These are phyloP conservation scores for Plodia interpunctella DNA, from an alignment of 1,140 invertebrate genomes.

Conservation along the genomic window DNA sequence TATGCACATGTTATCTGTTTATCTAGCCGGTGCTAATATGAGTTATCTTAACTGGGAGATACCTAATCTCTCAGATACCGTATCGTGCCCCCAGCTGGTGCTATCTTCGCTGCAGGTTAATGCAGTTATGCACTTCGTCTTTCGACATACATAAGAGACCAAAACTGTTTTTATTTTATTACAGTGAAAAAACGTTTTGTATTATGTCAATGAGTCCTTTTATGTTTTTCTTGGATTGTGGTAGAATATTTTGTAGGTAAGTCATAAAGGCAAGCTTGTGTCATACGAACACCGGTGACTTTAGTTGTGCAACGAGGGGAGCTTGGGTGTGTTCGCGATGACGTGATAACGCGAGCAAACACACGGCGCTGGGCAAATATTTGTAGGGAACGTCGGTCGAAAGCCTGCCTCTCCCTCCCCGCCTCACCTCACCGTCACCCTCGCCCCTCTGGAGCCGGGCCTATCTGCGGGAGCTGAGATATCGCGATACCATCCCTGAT, in stretches of 20 bases:
- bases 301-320: constrained; percentile 2
- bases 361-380: constrained; percentile 44
- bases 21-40: constrained; percentile 73
- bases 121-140: constrained; percentile 4
- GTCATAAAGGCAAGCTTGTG: background rate
- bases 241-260: background rate
- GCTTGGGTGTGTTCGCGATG: constrained; percentile 46
- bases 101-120: constrained; percentile 7
- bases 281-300: background rate
- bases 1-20: constrained; percentile 74
- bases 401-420: constrained; percentile 19
- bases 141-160: background rate
- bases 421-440: constrained; percentile 10
- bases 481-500: constrained; percentile 64
- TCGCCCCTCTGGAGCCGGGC: constrained; percentile 7
- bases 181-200: too few species aligned
- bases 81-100: constrained; percentile 53
- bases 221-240: background rate
- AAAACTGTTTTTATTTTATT: background rate
- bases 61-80: constrained; percentile 60
- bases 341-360: constrained; percentile 42
- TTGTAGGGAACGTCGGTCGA: constrained; percentile 38
- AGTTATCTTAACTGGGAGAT: constrained; percentile 69
- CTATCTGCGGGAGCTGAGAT: constrained; percentile 49
- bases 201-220: background rate